Evolutionary conservation across 1,140 invertebrate genomes (phyloP).

Genomic region (Cataglyphis hispanica): DNA sequence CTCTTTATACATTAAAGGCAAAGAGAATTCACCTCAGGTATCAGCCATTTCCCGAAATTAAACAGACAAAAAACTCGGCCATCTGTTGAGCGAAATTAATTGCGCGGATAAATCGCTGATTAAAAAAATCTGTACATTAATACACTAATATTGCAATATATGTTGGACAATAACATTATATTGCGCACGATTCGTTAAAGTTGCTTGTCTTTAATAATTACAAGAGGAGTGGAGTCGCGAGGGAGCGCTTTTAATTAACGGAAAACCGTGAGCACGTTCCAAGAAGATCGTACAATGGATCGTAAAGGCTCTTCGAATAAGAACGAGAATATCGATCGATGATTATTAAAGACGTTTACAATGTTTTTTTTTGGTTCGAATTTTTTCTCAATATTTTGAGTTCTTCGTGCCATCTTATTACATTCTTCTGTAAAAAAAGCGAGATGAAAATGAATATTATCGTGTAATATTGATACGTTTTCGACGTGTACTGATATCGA

Average conservation of each 20-base stretch:
- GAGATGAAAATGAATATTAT: background rate
- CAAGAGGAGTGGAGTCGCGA: background rate
- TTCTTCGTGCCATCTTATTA: background rate
- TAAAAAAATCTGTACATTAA: background rate
- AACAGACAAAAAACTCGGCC: constrained; percentile 21
- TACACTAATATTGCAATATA: background rate
- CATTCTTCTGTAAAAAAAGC: background rate
- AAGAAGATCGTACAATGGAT: constrained; percentile 69
- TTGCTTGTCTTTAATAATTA: constrained; percentile 55
- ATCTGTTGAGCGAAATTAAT: constrained; percentile 6
- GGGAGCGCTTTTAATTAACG: constrained; percentile 68
- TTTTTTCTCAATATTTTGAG: background rate
- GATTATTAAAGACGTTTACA: constrained; percentile 49
- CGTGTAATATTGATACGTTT: background rate
- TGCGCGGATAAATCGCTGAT: background rate
- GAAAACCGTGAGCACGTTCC: constrained; percentile 50
- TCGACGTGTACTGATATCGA: constrained; percentile 14
- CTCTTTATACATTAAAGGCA: constrained; percentile 16
- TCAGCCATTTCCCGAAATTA: constrained; percentile 5
- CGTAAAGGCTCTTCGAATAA: constrained; percentile 60
- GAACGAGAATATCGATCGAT: constrained; percentile 57
- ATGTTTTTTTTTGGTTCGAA: constrained; percentile 44
- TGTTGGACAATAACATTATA: background rate
- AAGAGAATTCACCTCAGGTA: constrained; percentile 30
- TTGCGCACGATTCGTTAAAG: constrained; percentile 6